Evolutionary conservation across 2,888 invertebrate genomes (phyloP).

Genomic region (Parelbella ahira): DNA sequence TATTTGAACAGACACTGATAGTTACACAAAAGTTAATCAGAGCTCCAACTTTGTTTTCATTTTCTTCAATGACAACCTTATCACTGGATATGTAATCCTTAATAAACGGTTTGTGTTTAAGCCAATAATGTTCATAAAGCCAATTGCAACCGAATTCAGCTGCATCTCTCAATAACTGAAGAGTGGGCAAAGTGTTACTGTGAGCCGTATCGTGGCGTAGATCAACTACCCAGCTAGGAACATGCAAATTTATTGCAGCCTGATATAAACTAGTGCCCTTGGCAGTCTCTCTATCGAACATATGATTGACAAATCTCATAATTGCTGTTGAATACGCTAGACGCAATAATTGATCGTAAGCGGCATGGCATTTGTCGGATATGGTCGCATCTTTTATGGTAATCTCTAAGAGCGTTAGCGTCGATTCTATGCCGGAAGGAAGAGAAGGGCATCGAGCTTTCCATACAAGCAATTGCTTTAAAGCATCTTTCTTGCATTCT

Average conservation of each 20-base stretch:
- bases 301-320: slow-evolving; percentile 84
- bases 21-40: slow-evolving; percentile 61
- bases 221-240: slow-evolving; percentile 90
- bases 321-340: slow-evolving; percentile 83
- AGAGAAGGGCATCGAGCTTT: slow-evolving; percentile 78
- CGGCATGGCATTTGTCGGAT: slow-evolving; percentile 35
- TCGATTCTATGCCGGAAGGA: slow-evolving; percentile 82
- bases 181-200: slow-evolving; percentile 83
- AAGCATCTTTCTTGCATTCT: slow-evolving; percentile 43
- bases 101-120: slow-evolving; percentile 72
- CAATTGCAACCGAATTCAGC: slow-evolving; percentile 83
- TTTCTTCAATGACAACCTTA: slow-evolving; percentile 38
- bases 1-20: slow-evolving; percentile 60
- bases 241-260: slow-evolving; percentile 82
- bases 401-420: slow-evolving; percentile 78
- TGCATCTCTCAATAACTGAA: slow-evolving; percentile 82
- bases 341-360: slow-evolving; percentile 69
- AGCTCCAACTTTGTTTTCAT: slow-evolving; percentile 46
- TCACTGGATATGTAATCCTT: slow-evolving; percentile 59
- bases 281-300: slow-evolving; percentile 76
- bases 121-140: slow-evolving; percentile 85
- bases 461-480: slow-evolving; percentile 77
- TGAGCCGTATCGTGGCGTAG: slow-evolving; percentile 90
- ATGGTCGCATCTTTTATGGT: slow-evolving; percentile 50
- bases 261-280: slow-evolving; percentile 76